Percentiles rank a stretch among this genome's conserved stretches.
phyloP scores from a whole-genome alignment of 2,888 invertebrate species.

The Archips xylosteana region DNA sequence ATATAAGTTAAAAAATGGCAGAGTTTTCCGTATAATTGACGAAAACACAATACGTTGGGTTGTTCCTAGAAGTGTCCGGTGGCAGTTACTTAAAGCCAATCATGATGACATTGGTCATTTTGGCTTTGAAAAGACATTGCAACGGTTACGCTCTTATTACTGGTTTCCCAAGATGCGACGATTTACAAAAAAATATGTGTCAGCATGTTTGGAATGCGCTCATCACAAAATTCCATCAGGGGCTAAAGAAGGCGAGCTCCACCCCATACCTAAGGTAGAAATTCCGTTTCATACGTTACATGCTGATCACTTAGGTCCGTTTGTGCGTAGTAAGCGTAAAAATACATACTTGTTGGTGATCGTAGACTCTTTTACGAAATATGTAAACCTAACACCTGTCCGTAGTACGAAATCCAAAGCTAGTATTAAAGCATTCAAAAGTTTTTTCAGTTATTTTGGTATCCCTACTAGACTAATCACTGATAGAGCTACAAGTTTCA shows the following conservation, averaged over 20 bases:
- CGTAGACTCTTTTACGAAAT: conserved; percentile 39
- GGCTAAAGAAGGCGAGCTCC: background rate
- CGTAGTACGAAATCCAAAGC: conserved; percentile 2
- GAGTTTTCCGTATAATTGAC: conserved; percentile 41
- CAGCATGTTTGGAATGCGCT: conserved; percentile 26
- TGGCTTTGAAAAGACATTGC: conserved; percentile 18
- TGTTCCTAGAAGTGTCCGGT: conserved; percentile 48
- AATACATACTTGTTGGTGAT: conserved; percentile 30
- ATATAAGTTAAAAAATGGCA: conserved; percentile 43
- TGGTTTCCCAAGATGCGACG: conserved; percentile 47
- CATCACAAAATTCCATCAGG: conserved; percentile 1
- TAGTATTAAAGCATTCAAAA: no score
- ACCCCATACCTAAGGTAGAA: conserved; percentile 3
- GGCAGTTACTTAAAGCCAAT: conserved; percentile 45
- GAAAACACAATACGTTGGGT: conserved; percentile 44
- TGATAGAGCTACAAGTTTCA: no score
- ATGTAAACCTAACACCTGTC: conserved; percentile 23
- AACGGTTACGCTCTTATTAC: conserved; percentile 38
- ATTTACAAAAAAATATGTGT: conserved; percentile 44
- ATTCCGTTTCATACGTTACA: conserved; percentile 20
- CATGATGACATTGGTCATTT: conserved; percentile 52
- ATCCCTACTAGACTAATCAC: no score
- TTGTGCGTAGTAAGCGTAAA: conserved; percentile 7
- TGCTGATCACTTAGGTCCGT: no score
- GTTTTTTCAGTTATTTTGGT: no score